Conservation (phyloP, 2,888 invertebrate species). For the Altica lythri region DNA sequence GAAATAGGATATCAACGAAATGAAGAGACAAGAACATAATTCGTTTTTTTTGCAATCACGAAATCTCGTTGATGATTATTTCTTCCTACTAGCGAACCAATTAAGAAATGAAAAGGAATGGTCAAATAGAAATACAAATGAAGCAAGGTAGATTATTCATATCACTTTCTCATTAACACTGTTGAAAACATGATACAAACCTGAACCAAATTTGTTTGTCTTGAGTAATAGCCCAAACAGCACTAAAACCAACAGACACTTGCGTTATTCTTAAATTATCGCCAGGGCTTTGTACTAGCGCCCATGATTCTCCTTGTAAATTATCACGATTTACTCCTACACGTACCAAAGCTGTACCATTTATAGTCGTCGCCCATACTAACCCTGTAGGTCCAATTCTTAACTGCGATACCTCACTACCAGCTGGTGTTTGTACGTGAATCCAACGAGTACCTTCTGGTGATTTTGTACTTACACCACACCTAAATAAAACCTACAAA, state of each 20-base stretch:
- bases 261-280: constrained; percentile 73
- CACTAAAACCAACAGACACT: constrained; percentile 80
- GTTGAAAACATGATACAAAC: no score
- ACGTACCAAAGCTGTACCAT: constrained; percentile 81
- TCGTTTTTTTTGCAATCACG: no score
- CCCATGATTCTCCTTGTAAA: constrained; percentile 71
- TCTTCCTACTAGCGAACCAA: no score
- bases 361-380: constrained; percentile 85
- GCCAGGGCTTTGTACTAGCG: constrained; percentile 77
- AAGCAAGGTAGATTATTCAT: no score
- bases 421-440: constrained; percentile 74
- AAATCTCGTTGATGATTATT: no score
- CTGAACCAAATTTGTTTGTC: constrained; percentile 88
- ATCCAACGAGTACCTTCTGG: constrained; percentile 91
- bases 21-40: no score
- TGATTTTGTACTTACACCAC: constrained; percentile 76
- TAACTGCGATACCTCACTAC: constrained; percentile 83
- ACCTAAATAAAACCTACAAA: constrained; percentile 79
- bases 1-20: no score
- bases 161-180: no score
- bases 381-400: constrained; percentile 85
- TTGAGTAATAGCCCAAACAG: constrained; percentile 80
- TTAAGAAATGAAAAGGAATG: no score
- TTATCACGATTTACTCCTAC: constrained; percentile 82
- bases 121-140: no score